Evolutionary conservation across 1,140 invertebrate genomes (phyloP).

Genomic region (Aphidius ervi): DNA sequence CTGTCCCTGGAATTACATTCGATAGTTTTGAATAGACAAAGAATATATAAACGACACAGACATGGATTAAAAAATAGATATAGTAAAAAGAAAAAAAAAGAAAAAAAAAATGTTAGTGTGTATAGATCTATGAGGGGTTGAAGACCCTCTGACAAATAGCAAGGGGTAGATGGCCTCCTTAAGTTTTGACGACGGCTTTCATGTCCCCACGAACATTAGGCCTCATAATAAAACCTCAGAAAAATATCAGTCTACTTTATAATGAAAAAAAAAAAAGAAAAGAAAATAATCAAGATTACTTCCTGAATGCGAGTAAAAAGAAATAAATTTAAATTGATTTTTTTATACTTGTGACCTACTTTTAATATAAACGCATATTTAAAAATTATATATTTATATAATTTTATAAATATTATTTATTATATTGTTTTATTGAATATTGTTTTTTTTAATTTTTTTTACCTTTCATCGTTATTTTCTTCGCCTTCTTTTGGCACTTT

Average conservation of each 20-base stretch:
- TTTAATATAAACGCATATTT: no score
- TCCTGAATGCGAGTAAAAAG: no score
- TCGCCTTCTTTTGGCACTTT: constrained; percentile 56
- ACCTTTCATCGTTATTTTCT: constrained; percentile 42
- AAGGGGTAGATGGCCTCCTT: constrained; percentile 16
- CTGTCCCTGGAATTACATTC: no score
- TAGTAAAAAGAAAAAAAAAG: neutral
- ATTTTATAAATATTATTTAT: neutral
- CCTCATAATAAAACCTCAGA: no score
- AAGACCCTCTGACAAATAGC: constrained; percentile 22
- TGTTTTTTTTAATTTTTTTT: constrained; percentile 22
- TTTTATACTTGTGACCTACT: no score
- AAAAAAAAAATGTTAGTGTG: neutral
- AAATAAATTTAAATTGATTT: no score
- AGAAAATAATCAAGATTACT: constrained; percentile 1
- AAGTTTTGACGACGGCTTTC: constrained; percentile 12
- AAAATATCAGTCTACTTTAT: constrained; percentile 8
- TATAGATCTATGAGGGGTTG: constrained; percentile 22
- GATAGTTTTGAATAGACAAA: no score
- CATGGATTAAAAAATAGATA: neutral
- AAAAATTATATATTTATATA: no score
- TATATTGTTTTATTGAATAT: no score
- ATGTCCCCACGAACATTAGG: neutral
- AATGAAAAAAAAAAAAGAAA: constrained; percentile 5
- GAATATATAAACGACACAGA: neutral